Evolutionary conservation across 2,888 invertebrate species (phyloP).

Genomic region (Apodemia mormo): DNA sequence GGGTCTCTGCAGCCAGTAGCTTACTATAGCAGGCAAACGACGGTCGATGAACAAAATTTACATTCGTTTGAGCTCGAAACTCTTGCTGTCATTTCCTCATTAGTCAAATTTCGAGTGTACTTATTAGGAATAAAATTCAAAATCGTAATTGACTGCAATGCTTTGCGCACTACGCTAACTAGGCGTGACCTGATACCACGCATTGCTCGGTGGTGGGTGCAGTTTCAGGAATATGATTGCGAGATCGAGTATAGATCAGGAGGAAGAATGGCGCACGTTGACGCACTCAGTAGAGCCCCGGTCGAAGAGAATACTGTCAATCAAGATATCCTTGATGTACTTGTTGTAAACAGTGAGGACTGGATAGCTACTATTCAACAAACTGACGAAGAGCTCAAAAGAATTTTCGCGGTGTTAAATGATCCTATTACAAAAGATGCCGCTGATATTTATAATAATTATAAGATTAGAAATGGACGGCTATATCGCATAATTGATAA

Average conservation of each 20-base stretch:
- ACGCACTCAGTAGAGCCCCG: constrained; percentile 24
- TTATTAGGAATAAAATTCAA: constrained; percentile 9
- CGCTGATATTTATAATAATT: no score
- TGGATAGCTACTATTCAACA: constrained; percentile 19
- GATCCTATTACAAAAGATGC: neutral
- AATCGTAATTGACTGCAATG: constrained; percentile 5
- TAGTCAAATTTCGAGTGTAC: constrained; percentile 1
- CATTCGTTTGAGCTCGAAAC: constrained; percentile 3
- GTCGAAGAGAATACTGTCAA: neutral
- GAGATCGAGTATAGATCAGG: constrained; percentile 11
- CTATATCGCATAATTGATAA: no score
- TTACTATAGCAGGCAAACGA: constrained; percentile 1
- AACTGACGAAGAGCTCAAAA: constrained; percentile 2
- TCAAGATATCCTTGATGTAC: neutral
- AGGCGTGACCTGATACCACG: no score
- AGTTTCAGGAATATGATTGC: no score
- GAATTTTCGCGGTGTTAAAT: neutral
- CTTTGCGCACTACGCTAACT: no score
- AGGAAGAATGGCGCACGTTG: constrained; percentile 26
- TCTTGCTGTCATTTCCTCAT: neutral
- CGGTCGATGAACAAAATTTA: neutral
- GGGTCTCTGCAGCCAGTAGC: neutral
- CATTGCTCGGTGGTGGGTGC: constrained; percentile 7
- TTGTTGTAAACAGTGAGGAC: neutral
- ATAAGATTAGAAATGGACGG: no score